phyloP scores from a whole-genome alignment of 1,140 invertebrate species.

The Portunus trituberculatus region DNA sequence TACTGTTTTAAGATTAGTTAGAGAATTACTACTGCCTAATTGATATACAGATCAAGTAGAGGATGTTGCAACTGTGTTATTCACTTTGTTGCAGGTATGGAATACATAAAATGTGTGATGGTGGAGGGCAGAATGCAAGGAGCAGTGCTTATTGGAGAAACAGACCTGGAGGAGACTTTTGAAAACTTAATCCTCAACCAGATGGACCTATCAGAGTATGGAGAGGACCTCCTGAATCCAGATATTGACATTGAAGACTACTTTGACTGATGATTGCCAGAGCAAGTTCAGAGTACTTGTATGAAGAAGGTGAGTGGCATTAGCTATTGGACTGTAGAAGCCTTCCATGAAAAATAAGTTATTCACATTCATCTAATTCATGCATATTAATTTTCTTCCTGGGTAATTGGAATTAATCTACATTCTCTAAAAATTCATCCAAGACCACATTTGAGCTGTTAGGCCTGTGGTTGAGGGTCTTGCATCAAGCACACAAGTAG shows the following conservation, averaged over 20 bases:
- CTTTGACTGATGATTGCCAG: slow-evolving; percentile 89
- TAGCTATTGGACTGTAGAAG: not conserved
- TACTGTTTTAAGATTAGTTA: no score
- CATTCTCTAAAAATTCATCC: no score
- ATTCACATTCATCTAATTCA: not conserved
- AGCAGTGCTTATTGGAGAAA: slow-evolving; percentile 97
- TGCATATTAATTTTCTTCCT: not conserved
- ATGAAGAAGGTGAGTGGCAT: no score
- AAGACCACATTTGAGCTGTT: no score
- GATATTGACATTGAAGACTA: slow-evolving; percentile 99
- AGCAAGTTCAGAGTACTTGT: not conserved
- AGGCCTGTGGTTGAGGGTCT: no score
- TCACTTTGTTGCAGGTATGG: slow-evolving; percentile 81
- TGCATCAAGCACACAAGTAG: no score
- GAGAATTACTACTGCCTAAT: no score
- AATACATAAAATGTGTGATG: slow-evolving; percentile 96
- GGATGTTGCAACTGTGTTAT: no score
- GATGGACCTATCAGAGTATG: slow-evolving; percentile 92
- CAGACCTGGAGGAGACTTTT: slow-evolving; percentile 96
- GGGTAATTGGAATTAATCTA: no score
- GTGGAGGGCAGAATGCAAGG: slow-evolving; percentile 93
- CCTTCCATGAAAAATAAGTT: not conserved
- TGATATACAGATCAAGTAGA: no score
- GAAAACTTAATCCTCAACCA: slow-evolving; percentile 99
- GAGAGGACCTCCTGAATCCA: slow-evolving; percentile 96